Percentiles rank a stretch among this genome's conserved stretches.
Conservation (phyloP, 2,113 vertebrate genomes). For the Rhabdornis inornatus region DNA sequence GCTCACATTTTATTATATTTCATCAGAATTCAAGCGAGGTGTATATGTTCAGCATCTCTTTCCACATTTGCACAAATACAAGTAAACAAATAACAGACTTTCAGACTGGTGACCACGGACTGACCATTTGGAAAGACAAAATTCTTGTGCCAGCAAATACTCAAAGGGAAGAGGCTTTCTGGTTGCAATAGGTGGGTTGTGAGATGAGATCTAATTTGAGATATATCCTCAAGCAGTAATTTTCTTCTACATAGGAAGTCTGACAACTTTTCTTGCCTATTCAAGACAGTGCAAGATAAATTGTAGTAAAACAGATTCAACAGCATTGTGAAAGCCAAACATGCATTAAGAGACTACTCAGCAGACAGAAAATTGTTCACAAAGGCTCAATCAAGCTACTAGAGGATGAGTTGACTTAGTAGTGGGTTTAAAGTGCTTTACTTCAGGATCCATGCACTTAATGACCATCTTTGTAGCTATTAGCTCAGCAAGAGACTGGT, state of each 20-base stretch:
- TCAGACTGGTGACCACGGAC: rapidly evolving
- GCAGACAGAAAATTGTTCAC: not conserved
- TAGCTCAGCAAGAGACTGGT: not conserved
- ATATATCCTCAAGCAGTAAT: not conserved
- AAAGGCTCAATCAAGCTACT: not conserved
- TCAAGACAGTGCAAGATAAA: not conserved
- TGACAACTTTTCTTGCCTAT: not conserved
- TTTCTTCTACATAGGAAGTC: not conserved
- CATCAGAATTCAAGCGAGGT: not conserved
- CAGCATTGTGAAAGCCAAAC: not conserved
- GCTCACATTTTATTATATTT: not conserved
- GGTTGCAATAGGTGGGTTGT: not conserved
- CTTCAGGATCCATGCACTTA: not conserved
- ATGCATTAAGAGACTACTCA: not conserved
- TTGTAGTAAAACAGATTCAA: not conserved
- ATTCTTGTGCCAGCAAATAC: not conserved
- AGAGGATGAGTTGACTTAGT: not conserved
- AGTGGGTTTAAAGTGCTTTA: not conserved
- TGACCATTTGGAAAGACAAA: not conserved
- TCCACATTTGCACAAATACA: not conserved
- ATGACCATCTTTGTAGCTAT: not conserved
- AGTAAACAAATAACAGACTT: not conserved
- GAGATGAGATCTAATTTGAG: not conserved
- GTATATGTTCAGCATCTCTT: not conserved
- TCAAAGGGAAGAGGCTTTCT: not conserved